Conservation (phyloP, 2,888 invertebrate species). For the Andrena trimmerana region DNA sequence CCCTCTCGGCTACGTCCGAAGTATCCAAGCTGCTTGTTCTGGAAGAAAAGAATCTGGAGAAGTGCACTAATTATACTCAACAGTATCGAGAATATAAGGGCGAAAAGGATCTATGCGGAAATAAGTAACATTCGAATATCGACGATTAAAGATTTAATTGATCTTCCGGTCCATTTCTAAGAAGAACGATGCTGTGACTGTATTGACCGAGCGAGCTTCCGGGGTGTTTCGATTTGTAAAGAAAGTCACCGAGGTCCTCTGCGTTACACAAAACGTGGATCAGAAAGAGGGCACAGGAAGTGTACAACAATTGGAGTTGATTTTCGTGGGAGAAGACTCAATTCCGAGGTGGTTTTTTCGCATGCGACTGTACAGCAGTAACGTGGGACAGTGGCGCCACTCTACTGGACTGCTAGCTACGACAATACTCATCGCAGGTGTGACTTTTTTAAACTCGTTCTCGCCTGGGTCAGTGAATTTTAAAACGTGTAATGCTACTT, state of each 20-base stretch:
- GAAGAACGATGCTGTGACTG: conserved; percentile 41
- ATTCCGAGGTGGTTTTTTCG: conserved; percentile 51
- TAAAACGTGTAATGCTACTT: not conserved
- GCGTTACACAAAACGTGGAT: conserved; percentile 18
- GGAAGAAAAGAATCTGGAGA: not conserved
- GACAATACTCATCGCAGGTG: conserved; percentile 83
- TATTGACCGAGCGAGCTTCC: conserved; percentile 32
- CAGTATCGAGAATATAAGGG: not conserved
- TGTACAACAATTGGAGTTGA: conserved; percentile 49
- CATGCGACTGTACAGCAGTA: conserved; percentile 77
- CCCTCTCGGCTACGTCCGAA: not conserved
- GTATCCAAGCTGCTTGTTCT: not conserved
- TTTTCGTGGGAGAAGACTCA: conserved; percentile 53
- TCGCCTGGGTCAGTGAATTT: not conserved
- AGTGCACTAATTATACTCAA: not conserved
- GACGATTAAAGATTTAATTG: conserved; percentile 4
- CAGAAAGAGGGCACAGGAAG: conserved; percentile 50
- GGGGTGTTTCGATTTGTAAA: not conserved
- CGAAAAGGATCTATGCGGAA: not conserved
- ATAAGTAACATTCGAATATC: not conserved
- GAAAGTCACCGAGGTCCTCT: not conserved
- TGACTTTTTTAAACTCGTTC: conserved; percentile 59
- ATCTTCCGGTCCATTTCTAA: conserved; percentile 17
- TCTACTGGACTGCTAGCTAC: conserved; percentile 83
- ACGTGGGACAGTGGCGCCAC: conserved; percentile 83